A percentile compares a stretch with the other conserved stretches of the same genome.
Conservation (phyloP, 1,140 invertebrate species). For the Pomacea maculata region DNA sequence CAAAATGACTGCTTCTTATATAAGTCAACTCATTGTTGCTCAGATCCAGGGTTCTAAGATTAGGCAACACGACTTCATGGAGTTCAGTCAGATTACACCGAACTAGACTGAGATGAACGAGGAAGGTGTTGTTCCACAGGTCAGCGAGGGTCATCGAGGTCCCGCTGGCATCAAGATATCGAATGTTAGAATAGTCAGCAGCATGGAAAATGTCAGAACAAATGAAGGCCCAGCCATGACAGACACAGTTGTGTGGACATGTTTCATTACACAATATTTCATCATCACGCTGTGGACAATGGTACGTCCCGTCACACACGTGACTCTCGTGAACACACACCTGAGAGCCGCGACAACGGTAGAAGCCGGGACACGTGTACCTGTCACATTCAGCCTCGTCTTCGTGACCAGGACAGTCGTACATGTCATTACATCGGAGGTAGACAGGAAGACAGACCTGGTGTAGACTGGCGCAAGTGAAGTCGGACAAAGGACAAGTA, state of each 20-base stretch:
- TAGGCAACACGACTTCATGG: background rate
- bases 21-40: background rate
- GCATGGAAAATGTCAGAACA: background rate
- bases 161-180: background rate
- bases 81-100: background rate
- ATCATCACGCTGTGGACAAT: constrained; percentile 19
- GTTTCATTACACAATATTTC: constrained; percentile 8
- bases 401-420: constrained; percentile 7
- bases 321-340: constrained; percentile 3
- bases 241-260: constrained; percentile 58
- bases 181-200: background rate
- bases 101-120: background rate
- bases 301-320: constrained; percentile 2
- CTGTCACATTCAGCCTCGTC: background rate
- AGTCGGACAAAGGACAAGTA: background rate
- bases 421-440: background rate
- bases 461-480: background rate
- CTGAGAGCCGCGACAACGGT: constrained; percentile 2
- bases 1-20: background rate
- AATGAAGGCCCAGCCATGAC: background rate
- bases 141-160: background rate
- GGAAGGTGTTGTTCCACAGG: background rate
- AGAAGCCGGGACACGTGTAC: constrained; percentile 9
- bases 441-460: background rate
- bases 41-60: background rate